phyloP scores from a whole-genome alignment of 2,888 invertebrate species.

The Agapetus fuscipes region DNA sequence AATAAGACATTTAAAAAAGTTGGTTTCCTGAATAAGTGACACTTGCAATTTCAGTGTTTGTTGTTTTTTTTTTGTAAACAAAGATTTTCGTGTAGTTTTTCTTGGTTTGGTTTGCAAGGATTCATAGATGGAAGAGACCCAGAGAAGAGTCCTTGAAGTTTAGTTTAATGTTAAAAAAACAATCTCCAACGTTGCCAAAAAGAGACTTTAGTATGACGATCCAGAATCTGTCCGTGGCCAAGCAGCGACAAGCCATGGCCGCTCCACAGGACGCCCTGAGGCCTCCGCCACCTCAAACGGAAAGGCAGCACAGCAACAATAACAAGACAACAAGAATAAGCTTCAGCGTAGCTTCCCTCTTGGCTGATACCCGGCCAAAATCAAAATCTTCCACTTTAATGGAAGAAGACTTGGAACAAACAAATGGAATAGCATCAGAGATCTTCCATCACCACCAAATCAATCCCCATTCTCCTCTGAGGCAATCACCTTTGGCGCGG shows the following conservation, averaged over 20 bases:
- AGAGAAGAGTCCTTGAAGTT: no score
- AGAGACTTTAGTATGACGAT: constrained; percentile 58
- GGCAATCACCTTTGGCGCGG: constrained; percentile 40
- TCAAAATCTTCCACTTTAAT: constrained; percentile 28
- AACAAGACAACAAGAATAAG: constrained; percentile 58
- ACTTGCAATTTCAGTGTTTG: no score
- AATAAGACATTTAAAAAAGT: no score
- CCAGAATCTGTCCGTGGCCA: constrained; percentile 56
- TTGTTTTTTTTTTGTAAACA: no score
- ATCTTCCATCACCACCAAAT: constrained; percentile 44
- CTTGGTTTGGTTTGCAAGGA: no score
- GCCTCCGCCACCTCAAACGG: constrained; percentile 23
- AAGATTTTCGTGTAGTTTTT: no score
- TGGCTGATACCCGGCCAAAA: constrained; percentile 69
- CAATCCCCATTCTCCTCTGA: constrained; percentile 40
- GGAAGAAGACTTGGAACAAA: constrained; percentile 23
- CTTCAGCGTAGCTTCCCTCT: constrained; percentile 82
- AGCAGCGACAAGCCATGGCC: constrained; percentile 52
- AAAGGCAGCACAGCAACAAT: constrained; percentile 24
- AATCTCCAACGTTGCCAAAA: constrained; percentile 35
- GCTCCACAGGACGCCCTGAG: constrained; percentile 45
- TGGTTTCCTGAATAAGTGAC: no score
- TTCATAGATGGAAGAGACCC: no score
- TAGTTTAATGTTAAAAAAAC: constrained; percentile 59
- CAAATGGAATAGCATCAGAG: constrained; percentile 34